Conservation (phyloP, 2,888 invertebrate species). For the Cosmorhoe ocellata region DNA sequence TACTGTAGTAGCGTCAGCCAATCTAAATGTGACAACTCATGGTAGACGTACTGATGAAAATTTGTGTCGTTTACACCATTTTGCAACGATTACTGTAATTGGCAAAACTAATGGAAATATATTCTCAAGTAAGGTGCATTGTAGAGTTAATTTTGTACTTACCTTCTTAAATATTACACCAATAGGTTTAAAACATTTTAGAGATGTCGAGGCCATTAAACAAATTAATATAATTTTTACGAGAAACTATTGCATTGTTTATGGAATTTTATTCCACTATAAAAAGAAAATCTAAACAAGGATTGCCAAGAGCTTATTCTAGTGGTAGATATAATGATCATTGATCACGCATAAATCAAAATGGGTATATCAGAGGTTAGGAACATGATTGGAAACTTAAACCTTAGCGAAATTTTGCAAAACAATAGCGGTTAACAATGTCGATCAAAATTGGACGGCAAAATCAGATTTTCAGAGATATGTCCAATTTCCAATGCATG, state of each 20-base stretch:
- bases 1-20: no score
- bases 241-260: slow-evolving; percentile 23
- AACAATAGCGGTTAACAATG: slow-evolving; percentile 33
- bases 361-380: slow-evolving; percentile 45
- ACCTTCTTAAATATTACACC: no score
- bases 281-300: slow-evolving; percentile 38
- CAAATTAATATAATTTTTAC: no score
- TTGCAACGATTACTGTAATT: no score
- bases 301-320: slow-evolving; percentile 40
- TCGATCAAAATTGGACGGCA: slow-evolving; percentile 63
- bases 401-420: slow-evolving; percentile 33
- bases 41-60: no score
- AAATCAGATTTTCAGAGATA: slow-evolving; percentile 45
- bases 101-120: no score
- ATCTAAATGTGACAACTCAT: no score
- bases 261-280: slow-evolving; percentile 66
- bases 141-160: no score
- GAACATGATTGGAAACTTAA: slow-evolving; percentile 52
- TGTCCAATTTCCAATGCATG: slow-evolving; percentile 38
- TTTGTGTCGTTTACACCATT: no score
- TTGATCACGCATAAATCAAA: slow-evolving; percentile 35
- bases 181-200: no score
- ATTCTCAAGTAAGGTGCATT: no score
- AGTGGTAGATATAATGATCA: slow-evolving; percentile 41
- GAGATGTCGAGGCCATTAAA: no score